Base-by-base conservation (phyloP, 2,113 vertebrate genomes). In the Chaetorhynchus papuensis region DNA sequence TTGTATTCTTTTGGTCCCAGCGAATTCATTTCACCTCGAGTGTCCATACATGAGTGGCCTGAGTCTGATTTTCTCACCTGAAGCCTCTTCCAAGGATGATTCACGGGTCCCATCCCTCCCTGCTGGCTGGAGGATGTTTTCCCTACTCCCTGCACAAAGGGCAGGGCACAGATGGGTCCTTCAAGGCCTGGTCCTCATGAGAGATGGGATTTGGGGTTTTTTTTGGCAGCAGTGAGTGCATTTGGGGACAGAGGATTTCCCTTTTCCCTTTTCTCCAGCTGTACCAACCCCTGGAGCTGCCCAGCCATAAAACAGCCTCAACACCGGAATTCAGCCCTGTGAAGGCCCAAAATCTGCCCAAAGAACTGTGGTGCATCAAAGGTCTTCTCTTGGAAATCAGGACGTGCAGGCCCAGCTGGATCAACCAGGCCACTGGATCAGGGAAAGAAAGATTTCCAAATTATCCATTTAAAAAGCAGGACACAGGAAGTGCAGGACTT, bases 381-480 rank as follows among this genome's bases (percentile, higher is more conserved):
- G 12, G 6, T 8, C 65, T 79, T 59, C 21, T 37, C 71, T 19
- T 80, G 63, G 33, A 86, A 80, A 80, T n/a, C 45, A 39, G 41
- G 23, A 15, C n/a, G 39, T 49, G 27, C 24, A 52, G 70, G 35
- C 75, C 53, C 12, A 0, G 61, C 53, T 35, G 0, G 61, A 47
- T 27, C 76, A 33, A 28, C 50, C 15, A 50, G 50, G 16, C 37
- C 64, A 7, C 30, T 17, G 59, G 37, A 15, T 39, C 75, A 23
- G 68, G 54, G 52, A 52, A 89, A 93, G 52, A 47, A 74, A 70
- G 54, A 88, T 75, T 81, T 83, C 79, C 33, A 85, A 93, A 44
- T 63, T 79, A 60, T 2, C 35, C 1, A 0, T 76, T 41, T 35
- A 5, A 65, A 53, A 87, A 84, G 17, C 57, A 85, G 85, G 85